Evolutionary conservation across 2,113 vertebrate genomes (phyloP), one percentile per base, ranked within the genome.

Genomic region (Nothobranchius furzeri): DNA sequence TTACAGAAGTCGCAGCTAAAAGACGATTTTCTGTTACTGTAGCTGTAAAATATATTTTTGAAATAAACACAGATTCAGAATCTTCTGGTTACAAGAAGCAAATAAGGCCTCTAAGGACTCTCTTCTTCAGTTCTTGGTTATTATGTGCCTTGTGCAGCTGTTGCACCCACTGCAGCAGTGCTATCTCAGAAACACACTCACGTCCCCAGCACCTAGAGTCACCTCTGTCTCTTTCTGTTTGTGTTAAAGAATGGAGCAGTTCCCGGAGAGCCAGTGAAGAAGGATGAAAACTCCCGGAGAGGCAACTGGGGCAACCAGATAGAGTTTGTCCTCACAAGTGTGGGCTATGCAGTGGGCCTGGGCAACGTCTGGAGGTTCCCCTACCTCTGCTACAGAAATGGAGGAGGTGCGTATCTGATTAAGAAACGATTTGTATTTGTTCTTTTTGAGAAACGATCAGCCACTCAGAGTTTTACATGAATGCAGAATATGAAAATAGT

Each of bases 291-390:
- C 63, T 75, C 95, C 82, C 94, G 95, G 81, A 93, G 97, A 47
- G 97, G 98, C 87, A 98, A 98, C 93, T 99, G 97, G 98, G 96
- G 95, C 68, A 98, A 98, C 94, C 97, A 98, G 93, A 97, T 99
- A 55, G 97, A 99, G 94, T 99, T 99, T 85, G 94, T 99, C 79
- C 94, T 99, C 85, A 99, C 98, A 78, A 99, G 97, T 68, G 96
- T 99, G 89, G 98, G 98, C 84, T 99, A 99, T 54, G 98, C 98
- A 43, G 98, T 99, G 83, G 98, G 98, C 75, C 93, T 99, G 71
- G 98, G 98, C 72, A 99, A 99, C 9, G 98, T 99, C 84, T 99
- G 98, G 97, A 95, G 98, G 85, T 99, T 99, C 76, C 98, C 98
- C 3, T 99, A 98, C 88, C 98, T 99, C 88, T 99, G 98, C 94